Base-by-base conservation (phyloP, 2,888 invertebrate genomes). In the Tenthredo livida region DNA sequence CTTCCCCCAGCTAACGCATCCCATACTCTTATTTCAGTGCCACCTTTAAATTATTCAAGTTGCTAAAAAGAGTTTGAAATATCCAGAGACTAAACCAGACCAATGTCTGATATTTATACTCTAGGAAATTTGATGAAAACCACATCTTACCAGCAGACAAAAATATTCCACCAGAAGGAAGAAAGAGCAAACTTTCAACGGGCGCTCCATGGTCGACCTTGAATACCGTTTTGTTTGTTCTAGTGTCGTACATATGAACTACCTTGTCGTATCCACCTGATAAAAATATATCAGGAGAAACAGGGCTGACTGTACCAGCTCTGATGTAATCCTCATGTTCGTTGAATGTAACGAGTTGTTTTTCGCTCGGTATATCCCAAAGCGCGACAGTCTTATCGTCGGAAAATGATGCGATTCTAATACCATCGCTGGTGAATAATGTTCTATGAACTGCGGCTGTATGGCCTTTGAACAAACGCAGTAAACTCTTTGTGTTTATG, bases 351-450 rank as follows among this genome's bases (percentile, higher is more conserved):
- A 95, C 93, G 33, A 98, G 89, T 89, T 96, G 95, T 87, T 96
- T 96, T 93, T 98, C 98, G 86, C 96, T 97, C 0, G 97, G 95
- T 90, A 99, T 97, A 91, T 99, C 99, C 98, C 98, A 99, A n/a
- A 98, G 90, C 87, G 95, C 95, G 6, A 97, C 96, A 7, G 96
- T 95, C 93, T 97, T 98, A 92, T 99, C 99, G 94, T 99, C 98
- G 2, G 98, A 97, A 92, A 97, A 98, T 89, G 98, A 98, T 1
- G 97, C 95, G 65, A 99, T 95, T 88, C 97, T 97, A 17, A 96
- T 94, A 91, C 97, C 96, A 90, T 97, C 97, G 50, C 96, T 95
- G 25, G 97, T 95, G 91, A 99, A 99, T 90, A 95, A 96, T 87
- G 97, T 96, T 86, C 98, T 95, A 92, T 98, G 98, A 0, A 97